phyloP scores from a whole-genome alignment of 2,888 invertebrate genomes.

The Rhodophaea formosa region DNA sequence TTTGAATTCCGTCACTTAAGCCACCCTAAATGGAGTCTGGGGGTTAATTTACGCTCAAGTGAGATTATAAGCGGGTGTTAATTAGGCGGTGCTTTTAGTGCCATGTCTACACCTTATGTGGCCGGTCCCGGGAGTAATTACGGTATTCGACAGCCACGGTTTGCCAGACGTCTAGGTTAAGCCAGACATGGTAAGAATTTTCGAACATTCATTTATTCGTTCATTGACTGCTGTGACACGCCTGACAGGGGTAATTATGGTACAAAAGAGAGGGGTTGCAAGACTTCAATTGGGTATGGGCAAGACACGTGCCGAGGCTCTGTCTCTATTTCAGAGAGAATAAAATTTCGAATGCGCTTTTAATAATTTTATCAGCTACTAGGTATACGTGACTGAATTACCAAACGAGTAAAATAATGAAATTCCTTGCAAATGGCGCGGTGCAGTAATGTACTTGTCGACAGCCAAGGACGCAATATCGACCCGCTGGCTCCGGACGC shows the following conservation, averaged over 20 bases:
- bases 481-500: background rate
- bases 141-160: background rate
- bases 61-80: slow-evolving; percentile 40
- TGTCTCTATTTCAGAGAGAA: too few relatives aligned
- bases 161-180: background rate
- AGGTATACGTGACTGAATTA: background rate
- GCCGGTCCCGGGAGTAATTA: background rate
- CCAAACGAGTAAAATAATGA: background rate
- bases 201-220: too few relatives aligned
- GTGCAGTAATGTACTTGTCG: background rate
- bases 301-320: too few relatives aligned
- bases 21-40: slow-evolving; percentile 36
- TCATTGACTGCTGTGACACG: too few relatives aligned
- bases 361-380: background rate
- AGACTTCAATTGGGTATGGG: too few relatives aligned
- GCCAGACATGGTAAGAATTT: too few relatives aligned
- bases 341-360: too few relatives aligned
- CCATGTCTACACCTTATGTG: background rate
- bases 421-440: background rate
- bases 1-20: slow-evolving; percentile 50
- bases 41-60: slow-evolving; percentile 47
- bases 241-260: too few relatives aligned
- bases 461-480: background rate
- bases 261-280: too few relatives aligned
- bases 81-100: slow-evolving; percentile 31